Evolutionary conservation across 2,888 invertebrate genomes (phyloP).

Genomic region (Pterobdella sp.): DNA sequence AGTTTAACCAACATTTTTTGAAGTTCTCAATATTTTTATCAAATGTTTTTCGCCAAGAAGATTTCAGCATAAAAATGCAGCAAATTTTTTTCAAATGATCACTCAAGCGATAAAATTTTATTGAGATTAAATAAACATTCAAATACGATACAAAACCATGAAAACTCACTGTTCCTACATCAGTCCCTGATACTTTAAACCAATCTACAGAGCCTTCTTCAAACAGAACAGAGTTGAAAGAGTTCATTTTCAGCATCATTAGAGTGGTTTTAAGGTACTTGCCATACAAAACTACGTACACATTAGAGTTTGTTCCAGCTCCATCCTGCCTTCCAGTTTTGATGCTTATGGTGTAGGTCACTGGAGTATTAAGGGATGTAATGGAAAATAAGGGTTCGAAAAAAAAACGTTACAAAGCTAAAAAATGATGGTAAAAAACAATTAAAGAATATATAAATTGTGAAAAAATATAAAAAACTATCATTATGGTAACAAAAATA

Average conservation of each 20-base stretch:
- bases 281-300: slow-evolving; percentile 13
- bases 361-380: no score
- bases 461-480: no score
- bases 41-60: no score
- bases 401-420: no score
- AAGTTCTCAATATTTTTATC: no score
- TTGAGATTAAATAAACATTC: background rate
- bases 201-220: slow-evolving; percentile 11
- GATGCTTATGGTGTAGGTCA: slow-evolving; percentile 5
- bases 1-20: no score
- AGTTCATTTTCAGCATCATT: slow-evolving; percentile 5
- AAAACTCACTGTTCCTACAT: slow-evolving; percentile 15
- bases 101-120: background rate
- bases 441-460: no score
- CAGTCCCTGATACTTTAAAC: slow-evolving; percentile 16
- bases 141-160: background rate
- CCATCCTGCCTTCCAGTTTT: background rate
- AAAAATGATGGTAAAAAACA: no score
- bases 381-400: no score
- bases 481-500: no score
- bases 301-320: background rate
- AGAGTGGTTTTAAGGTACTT: slow-evolving; percentile 10
- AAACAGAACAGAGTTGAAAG: background rate
- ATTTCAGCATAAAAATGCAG: no score
- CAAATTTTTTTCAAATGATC: no score